Conservation (phyloP, 2,113 vertebrate species). For the Vulpes ferrilata region DNA sequence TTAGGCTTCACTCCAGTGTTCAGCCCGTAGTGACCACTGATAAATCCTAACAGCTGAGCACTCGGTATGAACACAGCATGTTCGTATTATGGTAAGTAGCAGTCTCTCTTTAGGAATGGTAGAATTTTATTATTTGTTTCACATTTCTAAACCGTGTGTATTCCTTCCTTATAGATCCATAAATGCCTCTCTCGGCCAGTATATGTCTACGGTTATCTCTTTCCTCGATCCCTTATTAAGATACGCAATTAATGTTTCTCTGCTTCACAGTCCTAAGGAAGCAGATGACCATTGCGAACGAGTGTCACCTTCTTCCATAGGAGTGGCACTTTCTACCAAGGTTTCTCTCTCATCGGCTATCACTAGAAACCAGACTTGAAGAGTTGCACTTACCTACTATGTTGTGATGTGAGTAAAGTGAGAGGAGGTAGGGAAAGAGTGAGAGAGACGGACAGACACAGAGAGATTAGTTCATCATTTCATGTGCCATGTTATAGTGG, state of each 20-base stretch:
- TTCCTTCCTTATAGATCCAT: not conserved
- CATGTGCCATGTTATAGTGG: not conserved
- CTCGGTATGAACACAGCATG: not conserved
- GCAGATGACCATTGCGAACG: not conserved
- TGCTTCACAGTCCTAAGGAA: not conserved
- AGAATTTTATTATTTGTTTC: conserved; percentile 27
- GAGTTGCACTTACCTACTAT: not conserved
- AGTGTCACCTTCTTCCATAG: not conserved
- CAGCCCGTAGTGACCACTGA: not conserved
- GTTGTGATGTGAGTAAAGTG: not conserved
- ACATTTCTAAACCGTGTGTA: not conserved
- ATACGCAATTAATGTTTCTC: not conserved
- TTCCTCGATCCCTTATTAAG: not conserved
- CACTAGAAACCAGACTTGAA: not conserved
- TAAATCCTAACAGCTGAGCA: not conserved
- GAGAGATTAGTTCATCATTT: not conserved
- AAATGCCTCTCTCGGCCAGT: not conserved
- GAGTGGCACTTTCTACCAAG: not conserved
- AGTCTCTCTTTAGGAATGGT: not conserved
- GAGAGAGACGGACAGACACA: not conserved
- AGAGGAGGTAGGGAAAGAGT: not conserved
- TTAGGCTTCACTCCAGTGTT: not conserved
- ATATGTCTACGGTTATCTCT: not conserved
- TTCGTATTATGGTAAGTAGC: not conserved
- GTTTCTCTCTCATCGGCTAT: not conserved